Conservation (phyloP, 2,113 vertebrate genomes). For the Procavia capensis region DNA sequence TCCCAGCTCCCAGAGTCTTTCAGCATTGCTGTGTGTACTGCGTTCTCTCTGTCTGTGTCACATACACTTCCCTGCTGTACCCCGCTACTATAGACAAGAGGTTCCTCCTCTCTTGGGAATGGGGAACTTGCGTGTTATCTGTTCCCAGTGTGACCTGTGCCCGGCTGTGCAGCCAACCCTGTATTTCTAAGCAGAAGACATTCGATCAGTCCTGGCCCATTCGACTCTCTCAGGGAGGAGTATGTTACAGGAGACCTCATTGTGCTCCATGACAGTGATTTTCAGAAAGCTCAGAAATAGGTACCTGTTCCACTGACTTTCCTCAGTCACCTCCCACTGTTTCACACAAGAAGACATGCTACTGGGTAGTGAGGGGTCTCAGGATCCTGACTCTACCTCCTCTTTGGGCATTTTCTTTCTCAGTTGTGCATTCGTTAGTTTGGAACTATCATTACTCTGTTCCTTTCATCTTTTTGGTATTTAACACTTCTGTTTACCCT, state of each 20-base stretch:
- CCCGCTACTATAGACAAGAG: neutral
- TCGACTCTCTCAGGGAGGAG: neutral
- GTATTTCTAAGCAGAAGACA: neutral
- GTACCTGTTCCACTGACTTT: neutral
- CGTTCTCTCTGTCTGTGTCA: neutral
- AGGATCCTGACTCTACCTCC: rapidly evolving
- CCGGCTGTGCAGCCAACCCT: neutral
- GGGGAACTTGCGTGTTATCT: neutral
- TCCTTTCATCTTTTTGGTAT: neutral
- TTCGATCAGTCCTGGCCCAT: no score
- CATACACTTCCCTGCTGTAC: neutral
- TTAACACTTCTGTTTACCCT: neutral
- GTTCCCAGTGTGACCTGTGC: neutral
- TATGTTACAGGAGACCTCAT: neutral
- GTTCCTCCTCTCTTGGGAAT: neutral
- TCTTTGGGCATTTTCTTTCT: neutral
- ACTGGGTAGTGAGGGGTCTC: neutral
- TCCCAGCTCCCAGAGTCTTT: neutral
- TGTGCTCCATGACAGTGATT: neutral
- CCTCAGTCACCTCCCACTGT: neutral
- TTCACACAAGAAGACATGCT: neutral
- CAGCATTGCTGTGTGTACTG: neutral
- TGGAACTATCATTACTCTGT: neutral
- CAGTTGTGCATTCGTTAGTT: neutral
- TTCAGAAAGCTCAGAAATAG: neutral